These are phyloP conservation scores for Urosaurus nigricauda DNA, from an alignment of 2,797 vertebrate species.

Conservation along the genomic window DNA sequence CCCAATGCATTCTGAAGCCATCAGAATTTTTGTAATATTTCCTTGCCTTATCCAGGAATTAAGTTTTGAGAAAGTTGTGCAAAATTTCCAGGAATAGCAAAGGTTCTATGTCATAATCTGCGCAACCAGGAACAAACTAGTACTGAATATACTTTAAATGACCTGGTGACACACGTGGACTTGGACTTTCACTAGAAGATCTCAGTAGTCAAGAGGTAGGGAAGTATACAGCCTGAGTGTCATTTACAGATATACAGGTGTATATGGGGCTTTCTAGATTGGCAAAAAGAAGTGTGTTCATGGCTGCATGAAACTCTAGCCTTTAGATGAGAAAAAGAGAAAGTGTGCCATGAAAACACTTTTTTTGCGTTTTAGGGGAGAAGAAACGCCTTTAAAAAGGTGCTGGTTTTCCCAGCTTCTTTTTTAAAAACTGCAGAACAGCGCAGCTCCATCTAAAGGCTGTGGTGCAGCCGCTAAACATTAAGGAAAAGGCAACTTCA, in stretches of 20 bases:
- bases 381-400: too few species aligned
- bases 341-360: too few species aligned
- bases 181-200: neutral
- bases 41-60: neutral
- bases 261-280: too few species aligned
- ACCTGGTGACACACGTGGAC: neutral
- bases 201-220: neutral
- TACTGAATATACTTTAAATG: neutral
- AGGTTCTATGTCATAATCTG: neutral
- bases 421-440: too few species aligned
- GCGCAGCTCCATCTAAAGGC: too few species aligned
- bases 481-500: too few species aligned
- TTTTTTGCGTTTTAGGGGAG: too few species aligned
- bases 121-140: neutral
- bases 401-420: too few species aligned
- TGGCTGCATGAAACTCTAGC: too few species aligned
- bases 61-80: neutral
- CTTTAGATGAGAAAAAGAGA: too few species aligned
- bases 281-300: too few species aligned
- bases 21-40: neutral
- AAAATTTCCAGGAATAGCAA: neutral
- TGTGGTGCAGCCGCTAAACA: too few species aligned
- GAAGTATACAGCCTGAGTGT: neutral
- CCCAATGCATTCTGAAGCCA: conserved; percentile 26
- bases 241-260: neutral